Evolutionary conservation across 2,888 invertebrate genomes (phyloP).

Genomic region (Plebejus melissa): DNA sequence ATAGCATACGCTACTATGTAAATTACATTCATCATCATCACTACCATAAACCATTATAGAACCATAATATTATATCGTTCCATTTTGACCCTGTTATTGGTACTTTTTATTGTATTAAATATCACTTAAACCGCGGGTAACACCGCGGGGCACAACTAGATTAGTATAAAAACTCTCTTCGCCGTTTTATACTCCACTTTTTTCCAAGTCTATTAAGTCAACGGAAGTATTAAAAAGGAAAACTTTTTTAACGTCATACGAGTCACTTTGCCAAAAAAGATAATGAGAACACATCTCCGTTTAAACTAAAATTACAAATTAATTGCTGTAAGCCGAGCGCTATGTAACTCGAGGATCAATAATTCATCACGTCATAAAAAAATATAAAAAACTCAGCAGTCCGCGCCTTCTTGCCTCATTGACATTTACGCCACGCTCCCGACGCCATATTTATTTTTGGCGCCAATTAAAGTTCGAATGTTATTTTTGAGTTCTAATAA

Average conservation of each 20-base stretch:
- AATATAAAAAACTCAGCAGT: conserved; percentile 36
- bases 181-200: no score
- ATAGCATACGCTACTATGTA: no score
- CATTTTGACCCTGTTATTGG: no score
- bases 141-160: no score
- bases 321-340: conserved; percentile 36
- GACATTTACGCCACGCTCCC: conserved; percentile 51
- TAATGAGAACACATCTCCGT: conserved; percentile 8
- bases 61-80: no score
- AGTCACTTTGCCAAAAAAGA: conserved; percentile 6
- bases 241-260: conserved; percentile 1
- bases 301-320: conserved; percentile 38
- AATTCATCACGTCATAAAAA: conserved; percentile 32
- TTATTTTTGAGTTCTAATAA: background rate
- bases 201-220: background rate
- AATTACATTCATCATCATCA: no score
- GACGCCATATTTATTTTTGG: conserved; percentile 51
- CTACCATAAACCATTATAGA: no score
- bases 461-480: conserved; percentile 50
- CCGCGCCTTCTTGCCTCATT: conserved; percentile 66
- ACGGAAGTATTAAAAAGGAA: conserved; percentile 4
- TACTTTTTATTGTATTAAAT: no score
- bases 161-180: no score
- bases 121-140: no score
- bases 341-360: conserved; percentile 36